These are phyloP conservation scores for Elgaria multicarinata DNA, from an alignment of 2,113 vertebrate genomes.

Conservation along the genomic window DNA sequence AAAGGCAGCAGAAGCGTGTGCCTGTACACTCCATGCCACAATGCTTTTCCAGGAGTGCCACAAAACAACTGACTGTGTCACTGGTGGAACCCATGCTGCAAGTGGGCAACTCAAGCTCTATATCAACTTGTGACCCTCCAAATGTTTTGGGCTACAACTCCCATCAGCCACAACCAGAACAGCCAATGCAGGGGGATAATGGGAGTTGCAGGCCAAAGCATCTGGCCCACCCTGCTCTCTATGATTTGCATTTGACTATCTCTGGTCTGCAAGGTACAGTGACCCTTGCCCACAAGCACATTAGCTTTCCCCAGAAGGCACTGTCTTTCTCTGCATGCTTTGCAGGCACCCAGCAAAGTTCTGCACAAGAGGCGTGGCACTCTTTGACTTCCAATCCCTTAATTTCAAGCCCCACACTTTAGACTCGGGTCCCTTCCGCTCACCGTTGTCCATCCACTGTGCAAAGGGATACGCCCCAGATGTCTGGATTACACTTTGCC, in stretches of 20 bases:
- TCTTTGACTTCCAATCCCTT: not conserved
- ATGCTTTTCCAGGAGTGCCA: not conserved
- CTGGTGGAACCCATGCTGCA: not conserved
- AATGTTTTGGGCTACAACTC: too few relatives aligned
- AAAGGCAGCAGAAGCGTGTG: not conserved
- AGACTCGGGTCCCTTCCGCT: not conserved
- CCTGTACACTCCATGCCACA: not conserved
- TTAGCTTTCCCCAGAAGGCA: not conserved
- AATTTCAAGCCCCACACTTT: not conserved
- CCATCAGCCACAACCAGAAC: too few relatives aligned
- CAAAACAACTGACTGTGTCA: not conserved
- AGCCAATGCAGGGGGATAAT: too few relatives aligned
- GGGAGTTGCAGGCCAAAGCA: too few relatives aligned
- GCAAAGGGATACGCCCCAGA: constrained; percentile 23
- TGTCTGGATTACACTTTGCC: constrained; percentile 14
- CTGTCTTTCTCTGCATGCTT: not conserved
- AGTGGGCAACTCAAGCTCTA: not conserved
- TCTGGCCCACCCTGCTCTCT: too few relatives aligned
- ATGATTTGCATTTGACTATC: not conserved
- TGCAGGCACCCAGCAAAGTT: not conserved
- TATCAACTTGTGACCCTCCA: too few relatives aligned
- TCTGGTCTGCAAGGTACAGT: not conserved
- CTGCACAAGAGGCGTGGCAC: not conserved
- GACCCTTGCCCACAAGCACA: too few relatives aligned
- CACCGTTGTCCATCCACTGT: constrained; percentile 24